Base-by-base conservation (phyloP, 2,113 vertebrate genomes). In the Setophaga coronata region DNA sequence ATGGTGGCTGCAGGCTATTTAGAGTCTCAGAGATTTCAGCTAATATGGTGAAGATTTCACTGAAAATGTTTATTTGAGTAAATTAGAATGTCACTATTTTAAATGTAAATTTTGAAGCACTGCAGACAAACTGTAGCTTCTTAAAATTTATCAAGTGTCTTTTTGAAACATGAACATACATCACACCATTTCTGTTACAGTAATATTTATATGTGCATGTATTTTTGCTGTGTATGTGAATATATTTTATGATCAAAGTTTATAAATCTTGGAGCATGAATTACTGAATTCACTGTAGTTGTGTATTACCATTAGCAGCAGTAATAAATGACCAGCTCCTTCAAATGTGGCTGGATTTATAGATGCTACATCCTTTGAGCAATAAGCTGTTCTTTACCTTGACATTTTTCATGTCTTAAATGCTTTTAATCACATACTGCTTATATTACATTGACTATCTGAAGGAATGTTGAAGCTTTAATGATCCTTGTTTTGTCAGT, bases 361-460 rank as follows among this genome's bases (percentile, higher is more conserved):
- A 85, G 76, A 67, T 69, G 14, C 19, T 78, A 7, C 62, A 54
- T 96, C 50, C 29, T 93, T 87, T 74, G 82, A 87, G 58, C 87
- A 84, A 87, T 36, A 62, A 93, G 43, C 72, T 91, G 51, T 70
- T 90, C 86, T 89, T 93, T 84, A 83, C 60, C 38, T 78, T 91
- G 76, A 91, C 62, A 34, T 23, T 85, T 94, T 77, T 92, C 71
- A 23, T 81, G 85, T 82, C 40, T 90, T 84, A 91, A 95, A 78
- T 66, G 56, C 48, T 91, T 93, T 77, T 94, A 82, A 91, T 94
- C 67, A 61, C 40, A 42, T 66, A 58, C 77, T 86, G 38, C 45
- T 81, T 93, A 89, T 88, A 85, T 79, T 87, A 87, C 58, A 82
- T 50, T 92, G 93, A 94, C 95, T 95, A 89, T 90, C 36, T 95